Evolutionary conservation across 2,888 invertebrate species (phyloP).

Genomic region (Thymelicus acteon): DNA sequence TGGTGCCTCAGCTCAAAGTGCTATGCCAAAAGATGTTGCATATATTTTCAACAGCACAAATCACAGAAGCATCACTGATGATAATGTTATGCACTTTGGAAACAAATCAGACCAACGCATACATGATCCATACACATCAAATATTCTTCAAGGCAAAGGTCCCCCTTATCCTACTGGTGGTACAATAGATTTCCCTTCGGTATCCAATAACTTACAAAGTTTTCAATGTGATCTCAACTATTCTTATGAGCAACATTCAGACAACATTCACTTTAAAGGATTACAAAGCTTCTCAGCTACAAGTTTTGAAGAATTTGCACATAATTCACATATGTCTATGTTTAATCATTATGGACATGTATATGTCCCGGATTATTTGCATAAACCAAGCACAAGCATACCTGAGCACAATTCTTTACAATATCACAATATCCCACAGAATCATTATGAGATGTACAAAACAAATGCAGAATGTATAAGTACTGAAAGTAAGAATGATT

Average conservation of each 20-base stretch:
- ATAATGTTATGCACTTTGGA: constrained; percentile 68
- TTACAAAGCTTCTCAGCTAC: constrained; percentile 79
- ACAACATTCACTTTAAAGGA: constrained; percentile 68
- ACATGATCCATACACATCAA: constrained; percentile 76
- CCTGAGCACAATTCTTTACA: constrained; percentile 65
- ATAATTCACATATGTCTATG: constrained; percentile 79
- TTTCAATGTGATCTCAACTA: constrained; percentile 80
- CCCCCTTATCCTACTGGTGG: constrained; percentile 64
- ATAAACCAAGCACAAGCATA: constrained; percentile 63
- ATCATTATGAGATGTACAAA: constrained; percentile 75
- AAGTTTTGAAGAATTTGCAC: constrained; percentile 83
- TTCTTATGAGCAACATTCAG: constrained; percentile 67
- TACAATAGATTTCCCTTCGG: constrained; percentile 64
- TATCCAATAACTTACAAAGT: constrained; percentile 69
- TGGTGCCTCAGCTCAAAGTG: constrained; percentile 51
- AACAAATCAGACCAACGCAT: constrained; percentile 69
- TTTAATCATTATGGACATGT: constrained; percentile 81
- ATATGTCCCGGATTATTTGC: constrained; percentile 75
- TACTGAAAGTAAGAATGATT: constrained; percentile 78
- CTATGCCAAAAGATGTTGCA: constrained; percentile 53
- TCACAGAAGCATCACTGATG: constrained; percentile 67
- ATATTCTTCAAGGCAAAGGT: constrained; percentile 74
- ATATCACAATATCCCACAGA: constrained; percentile 67
- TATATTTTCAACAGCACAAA: constrained; percentile 75
- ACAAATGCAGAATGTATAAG: constrained; percentile 67